phyloP scores from a whole-genome alignment of 2,113 vertebrate species.

The Etia nguti region DNA sequence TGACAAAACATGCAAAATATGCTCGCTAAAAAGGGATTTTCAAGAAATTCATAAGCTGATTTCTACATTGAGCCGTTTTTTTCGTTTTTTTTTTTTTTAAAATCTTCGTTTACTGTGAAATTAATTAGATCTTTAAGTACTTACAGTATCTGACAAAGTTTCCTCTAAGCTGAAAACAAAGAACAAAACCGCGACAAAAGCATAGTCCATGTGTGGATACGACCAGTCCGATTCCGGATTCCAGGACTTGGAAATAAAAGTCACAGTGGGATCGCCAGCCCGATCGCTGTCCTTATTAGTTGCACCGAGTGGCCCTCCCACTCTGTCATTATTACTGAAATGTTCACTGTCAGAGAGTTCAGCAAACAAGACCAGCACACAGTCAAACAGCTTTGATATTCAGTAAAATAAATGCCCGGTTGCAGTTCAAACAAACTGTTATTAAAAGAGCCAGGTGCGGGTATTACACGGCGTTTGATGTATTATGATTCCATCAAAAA shows the following conservation, averaged over 20 bases:
- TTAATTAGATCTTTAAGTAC: constrained; percentile 33
- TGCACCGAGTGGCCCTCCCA: constrained; percentile 92
- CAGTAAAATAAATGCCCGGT: constrained; percentile 4
- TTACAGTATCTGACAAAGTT: constrained; percentile 72
- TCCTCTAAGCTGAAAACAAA: constrained; percentile 45
- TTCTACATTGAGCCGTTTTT: background rate
- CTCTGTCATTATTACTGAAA: constrained; percentile 79
- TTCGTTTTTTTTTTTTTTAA: background rate
- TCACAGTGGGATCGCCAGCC: constrained; percentile 73
- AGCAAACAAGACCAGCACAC: constrained; percentile 46
- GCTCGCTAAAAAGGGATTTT: background rate
- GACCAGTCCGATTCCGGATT: constrained; percentile 64
- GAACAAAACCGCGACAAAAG: constrained; percentile 29
- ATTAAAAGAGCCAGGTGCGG: constrained; percentile 43
- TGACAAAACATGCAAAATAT: background rate
- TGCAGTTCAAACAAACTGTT: constrained; percentile 21
- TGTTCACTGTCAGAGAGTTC: constrained; percentile 70
- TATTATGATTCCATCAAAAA: constrained; percentile 12
- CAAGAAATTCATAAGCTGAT: background rate
- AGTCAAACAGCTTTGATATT: constrained; percentile 28
- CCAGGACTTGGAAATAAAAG: constrained; percentile 75
- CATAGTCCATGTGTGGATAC: constrained; percentile 66
- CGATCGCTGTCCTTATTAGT: constrained; percentile 96
- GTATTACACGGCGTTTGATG: constrained; percentile 24
- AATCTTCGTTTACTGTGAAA: background rate